Percentiles rank a stretch among this genome's conserved stretches.
phyloP scores from a whole-genome alignment of 2,888 invertebrate species.

The Phrixothrix hirtus region DNA sequence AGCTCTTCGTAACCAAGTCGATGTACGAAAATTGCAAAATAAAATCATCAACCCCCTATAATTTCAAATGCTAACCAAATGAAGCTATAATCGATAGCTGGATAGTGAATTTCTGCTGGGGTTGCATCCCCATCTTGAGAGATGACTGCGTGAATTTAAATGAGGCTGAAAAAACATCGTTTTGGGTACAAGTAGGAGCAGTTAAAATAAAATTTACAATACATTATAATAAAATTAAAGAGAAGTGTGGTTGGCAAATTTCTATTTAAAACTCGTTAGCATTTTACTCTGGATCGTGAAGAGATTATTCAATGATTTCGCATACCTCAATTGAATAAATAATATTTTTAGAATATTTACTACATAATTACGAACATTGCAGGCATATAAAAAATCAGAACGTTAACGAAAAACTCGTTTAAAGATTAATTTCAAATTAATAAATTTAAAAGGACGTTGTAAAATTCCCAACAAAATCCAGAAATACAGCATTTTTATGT shows the following conservation, averaged over 20 bases:
- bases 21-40: not conserved
- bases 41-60: not conserved
- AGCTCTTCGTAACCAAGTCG: not conserved
- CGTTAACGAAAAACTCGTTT: not conserved
- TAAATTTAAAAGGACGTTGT: too few species aligned
- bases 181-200: conserved; percentile 7
- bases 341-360: not conserved
- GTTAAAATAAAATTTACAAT: conserved; percentile 21
- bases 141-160: conserved; percentile 14
- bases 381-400: not conserved
- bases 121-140: conserved; percentile 6
- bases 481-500: too few species aligned
- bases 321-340: not conserved
- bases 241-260: too few species aligned
- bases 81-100: conserved; percentile 8
- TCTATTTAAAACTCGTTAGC: conserved; percentile 3
- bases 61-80: not conserved
- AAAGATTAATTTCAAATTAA: not conserved
- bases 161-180: conserved; percentile 14
- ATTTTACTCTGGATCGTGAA: not conserved
- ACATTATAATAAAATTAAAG: conserved; percentile 8
- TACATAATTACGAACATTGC: not conserved
- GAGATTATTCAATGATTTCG: not conserved
- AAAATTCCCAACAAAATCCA: too few species aligned
- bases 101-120: conserved; percentile 5